These are phyloP conservation scores for mouse (Mus musculus) DNA, from an alignment of 2,113 vertebrate species.

Conservation along the genomic window GRCm39 chr1:76737501-76738000, in stretches of 20 bases:
- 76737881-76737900: not conserved
- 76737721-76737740: not conserved
- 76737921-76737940: not conserved
- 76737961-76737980: not conserved
- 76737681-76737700: not conserved
- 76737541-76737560: not conserved
- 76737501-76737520: not conserved
- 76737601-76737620: not conserved
- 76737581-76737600: not conserved
- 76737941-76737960: not conserved
- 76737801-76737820: not conserved
- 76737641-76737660: slow-evolving; percentile 25
- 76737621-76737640: slow-evolving; percentile 21
- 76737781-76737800: not conserved
- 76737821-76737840: not conserved
- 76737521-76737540: not conserved
- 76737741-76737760: not conserved
- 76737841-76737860: not conserved
- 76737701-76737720: not conserved
- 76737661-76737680: slow-evolving; percentile 25
- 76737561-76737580: not conserved
- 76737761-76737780: too few relatives aligned
- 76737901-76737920: not conserved
- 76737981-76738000: not conserved
- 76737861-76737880: not conserved